Evolutionary conservation across 2,113 vertebrate species (phyloP).

Genomic region (Toxostoma redivivum): DNA sequence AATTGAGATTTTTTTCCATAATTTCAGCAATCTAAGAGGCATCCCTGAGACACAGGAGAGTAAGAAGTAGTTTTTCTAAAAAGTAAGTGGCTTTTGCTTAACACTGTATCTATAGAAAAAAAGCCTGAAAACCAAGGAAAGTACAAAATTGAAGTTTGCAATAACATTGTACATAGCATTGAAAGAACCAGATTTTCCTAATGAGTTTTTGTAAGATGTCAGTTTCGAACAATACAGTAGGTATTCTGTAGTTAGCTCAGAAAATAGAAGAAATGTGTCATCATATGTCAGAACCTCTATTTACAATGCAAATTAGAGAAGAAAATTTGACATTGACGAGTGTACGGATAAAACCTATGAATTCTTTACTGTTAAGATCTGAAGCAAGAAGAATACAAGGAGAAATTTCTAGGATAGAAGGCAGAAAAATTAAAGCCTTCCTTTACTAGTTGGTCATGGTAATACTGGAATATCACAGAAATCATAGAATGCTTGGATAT

Average conservation of each 20-base stretch:
- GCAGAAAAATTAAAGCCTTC: background rate
- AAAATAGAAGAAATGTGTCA: background rate
- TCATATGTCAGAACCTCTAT: background rate
- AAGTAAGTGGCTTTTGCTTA: background rate
- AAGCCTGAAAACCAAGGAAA: background rate
- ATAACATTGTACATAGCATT: background rate
- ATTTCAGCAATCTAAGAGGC: background rate
- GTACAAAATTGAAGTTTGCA: background rate
- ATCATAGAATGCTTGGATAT: background rate
- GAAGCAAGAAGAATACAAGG: background rate
- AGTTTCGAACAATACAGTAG: background rate
- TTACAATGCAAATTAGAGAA: conserved; percentile 19
- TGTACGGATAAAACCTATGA: background rate
- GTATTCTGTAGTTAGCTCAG: background rate
- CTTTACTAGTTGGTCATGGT: background rate
- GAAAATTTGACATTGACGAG: conserved; percentile 9
- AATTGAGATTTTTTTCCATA: background rate
- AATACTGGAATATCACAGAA: background rate
- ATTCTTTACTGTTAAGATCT: background rate
- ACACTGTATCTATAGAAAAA: background rate
- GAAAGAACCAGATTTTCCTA: background rate
- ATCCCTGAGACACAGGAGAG: background rate
- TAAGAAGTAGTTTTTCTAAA: background rate
- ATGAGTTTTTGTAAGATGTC: background rate
- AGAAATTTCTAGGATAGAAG: background rate